phyloP scores from a whole-genome alignment of 2,888 invertebrate species.

The Teleiodes luculella region DNA sequence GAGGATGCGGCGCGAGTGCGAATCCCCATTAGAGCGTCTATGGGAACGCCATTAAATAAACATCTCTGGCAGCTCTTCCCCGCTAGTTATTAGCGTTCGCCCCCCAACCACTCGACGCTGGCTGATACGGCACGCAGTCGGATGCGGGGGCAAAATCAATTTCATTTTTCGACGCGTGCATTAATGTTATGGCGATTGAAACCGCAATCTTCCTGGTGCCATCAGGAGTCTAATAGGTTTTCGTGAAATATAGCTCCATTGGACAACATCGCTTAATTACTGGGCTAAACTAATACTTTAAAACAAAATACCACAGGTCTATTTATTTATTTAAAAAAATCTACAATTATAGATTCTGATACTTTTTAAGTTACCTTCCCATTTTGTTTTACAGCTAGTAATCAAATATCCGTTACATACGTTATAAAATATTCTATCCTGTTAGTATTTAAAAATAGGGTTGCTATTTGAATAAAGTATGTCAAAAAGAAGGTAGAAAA shows the following conservation, averaged over 20 bases:
- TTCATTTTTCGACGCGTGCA: conserved; percentile 76
- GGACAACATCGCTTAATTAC: neutral
- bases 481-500: conserved; percentile 17
- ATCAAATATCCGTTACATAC: too few species aligned
- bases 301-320: too few species aligned
- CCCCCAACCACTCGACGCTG: conserved; percentile 66
- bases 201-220: conserved; percentile 33
- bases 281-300: too few species aligned
- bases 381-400: too few species aligned
- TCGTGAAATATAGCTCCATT: neutral
- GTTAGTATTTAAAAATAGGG: conserved; percentile 32
- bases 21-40: conserved; percentile 71
- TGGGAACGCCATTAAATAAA: conserved; percentile 76
- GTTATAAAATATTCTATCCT: conserved; percentile 14
- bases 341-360: too few species aligned
- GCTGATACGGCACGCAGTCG: conserved; percentile 75
- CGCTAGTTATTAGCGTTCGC: conserved; percentile 72
- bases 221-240: conserved; percentile 6
- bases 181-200: conserved; percentile 63
- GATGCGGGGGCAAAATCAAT: conserved; percentile 71
- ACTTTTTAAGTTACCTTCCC: too few species aligned
- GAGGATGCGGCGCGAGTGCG: conserved; percentile 33
- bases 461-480: conserved; percentile 32
- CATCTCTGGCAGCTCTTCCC: conserved; percentile 66
- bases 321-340: too few species aligned